A percentile compares a stretch with the other conserved stretches of the same genome.
phyloP scores from a whole-genome alignment of 2,888 invertebrate genomes.

The Epirrhoe tristata region DNA sequence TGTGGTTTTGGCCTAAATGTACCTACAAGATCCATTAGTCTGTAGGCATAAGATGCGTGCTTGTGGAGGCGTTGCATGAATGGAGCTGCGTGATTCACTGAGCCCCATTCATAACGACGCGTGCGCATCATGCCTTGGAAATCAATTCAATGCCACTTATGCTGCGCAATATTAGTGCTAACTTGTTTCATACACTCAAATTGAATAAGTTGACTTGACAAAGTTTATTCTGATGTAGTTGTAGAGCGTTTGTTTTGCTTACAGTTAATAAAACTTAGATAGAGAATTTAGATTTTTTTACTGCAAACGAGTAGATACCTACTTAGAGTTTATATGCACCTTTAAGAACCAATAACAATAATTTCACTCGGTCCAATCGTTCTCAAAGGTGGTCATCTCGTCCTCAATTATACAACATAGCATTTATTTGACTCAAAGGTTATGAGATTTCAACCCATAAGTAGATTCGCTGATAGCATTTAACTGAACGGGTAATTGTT shows the following conservation, averaged over 20 bases:
- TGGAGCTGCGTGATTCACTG: constrained; percentile 78
- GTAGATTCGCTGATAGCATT: constrained; percentile 82
- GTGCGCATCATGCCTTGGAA: constrained; percentile 59
- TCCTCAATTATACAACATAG: constrained; percentile 44
- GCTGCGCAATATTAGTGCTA: constrained; percentile 50
- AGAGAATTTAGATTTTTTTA: too few relatives aligned
- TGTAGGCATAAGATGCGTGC: constrained; percentile 60
- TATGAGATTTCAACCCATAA: constrained; percentile 81
- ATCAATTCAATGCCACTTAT: constrained; percentile 60
- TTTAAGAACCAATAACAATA: constrained; percentile 5
- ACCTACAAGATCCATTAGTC: constrained; percentile 15
- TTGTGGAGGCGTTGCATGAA: constrained; percentile 75
- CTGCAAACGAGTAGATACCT: background rate
- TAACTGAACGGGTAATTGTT: constrained; percentile 80
- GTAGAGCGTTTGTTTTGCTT: constrained; percentile 1
- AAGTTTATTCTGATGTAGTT: constrained; percentile 7
- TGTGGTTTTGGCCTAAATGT: background rate
- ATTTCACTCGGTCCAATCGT: constrained; percentile 53
- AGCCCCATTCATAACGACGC: constrained; percentile 73
- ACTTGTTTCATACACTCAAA: constrained; percentile 43
- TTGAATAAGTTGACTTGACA: constrained; percentile 40
- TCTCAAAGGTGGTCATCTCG: constrained; percentile 51
- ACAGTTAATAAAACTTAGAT: background rate
- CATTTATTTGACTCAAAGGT: constrained; percentile 76
- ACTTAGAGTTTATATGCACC: background rate